Evolutionary conservation across 2,888 invertebrate genomes (phyloP).

Genomic region (Bunonema sp.): DNA sequence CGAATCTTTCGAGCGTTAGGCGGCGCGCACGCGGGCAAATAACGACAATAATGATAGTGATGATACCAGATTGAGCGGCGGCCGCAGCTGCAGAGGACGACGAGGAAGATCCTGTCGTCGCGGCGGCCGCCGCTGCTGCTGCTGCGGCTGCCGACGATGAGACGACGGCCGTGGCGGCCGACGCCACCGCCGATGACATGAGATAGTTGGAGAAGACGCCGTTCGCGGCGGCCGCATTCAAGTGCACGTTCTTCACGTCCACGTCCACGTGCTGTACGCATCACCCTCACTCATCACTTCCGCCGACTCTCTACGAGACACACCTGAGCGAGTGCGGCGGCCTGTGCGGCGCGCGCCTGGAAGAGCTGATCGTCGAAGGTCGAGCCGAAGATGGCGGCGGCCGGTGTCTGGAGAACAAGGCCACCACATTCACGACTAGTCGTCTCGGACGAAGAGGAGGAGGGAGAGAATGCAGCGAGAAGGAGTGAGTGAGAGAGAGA

Average conservation of each 20-base stretch:
- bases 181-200: slow-evolving; percentile 12
- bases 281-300: no score
- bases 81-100: slow-evolving; percentile 2
- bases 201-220: slow-evolving; percentile 19
- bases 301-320: no score
- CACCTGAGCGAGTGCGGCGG: slow-evolving; percentile 21
- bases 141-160: slow-evolving; percentile 2
- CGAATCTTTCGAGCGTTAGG: no score
- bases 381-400: slow-evolving; percentile 9
- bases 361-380: slow-evolving; percentile 31
- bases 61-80: slow-evolving; percentile 3
- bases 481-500: slow-evolving; percentile 10
- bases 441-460: slow-evolving; percentile 3
- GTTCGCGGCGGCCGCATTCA: slow-evolving; percentile 3
- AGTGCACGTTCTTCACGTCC: slow-evolving; percentile 36
- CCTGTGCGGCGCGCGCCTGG: slow-evolving; percentile 23
- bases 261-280: no score
- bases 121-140: slow-evolving; percentile 1
- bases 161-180: slow-evolving; percentile 11
- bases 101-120: not conserved
- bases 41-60: no score
- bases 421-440: not conserved
- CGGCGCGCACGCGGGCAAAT: no score
- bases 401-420: slow-evolving; percentile 6
- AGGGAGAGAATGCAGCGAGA: slow-evolving; percentile 12